These are phyloP conservation scores for Euzophera pinguis DNA, from an alignment of 2,888 invertebrate genomes.

Conservation along the genomic window DNA sequence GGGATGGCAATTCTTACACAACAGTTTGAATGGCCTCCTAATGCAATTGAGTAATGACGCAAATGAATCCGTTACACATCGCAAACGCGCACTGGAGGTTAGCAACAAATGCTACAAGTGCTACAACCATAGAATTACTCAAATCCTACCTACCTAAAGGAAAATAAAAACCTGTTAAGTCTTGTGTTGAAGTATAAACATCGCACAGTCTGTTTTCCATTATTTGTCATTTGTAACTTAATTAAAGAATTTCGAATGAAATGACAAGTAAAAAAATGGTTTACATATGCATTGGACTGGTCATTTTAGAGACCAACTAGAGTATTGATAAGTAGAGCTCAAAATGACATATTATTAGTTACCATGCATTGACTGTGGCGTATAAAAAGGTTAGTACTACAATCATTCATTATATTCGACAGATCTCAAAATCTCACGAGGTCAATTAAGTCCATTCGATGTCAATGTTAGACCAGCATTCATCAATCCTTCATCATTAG, in stretches of 20 bases:
- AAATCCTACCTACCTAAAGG: background rate
- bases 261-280: background rate
- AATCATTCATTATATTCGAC: too few species aligned
- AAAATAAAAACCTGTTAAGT: background rate
- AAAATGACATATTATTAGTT: background rate
- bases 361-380: too few species aligned
- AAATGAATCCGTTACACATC: conserved; percentile 42
- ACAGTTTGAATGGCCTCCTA: conserved; percentile 48
- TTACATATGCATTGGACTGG: background rate
- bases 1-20: conserved; percentile 27
- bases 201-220: background rate
- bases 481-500: too few species aligned
- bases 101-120: background rate
- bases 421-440: too few species aligned
- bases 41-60: conserved; percentile 54
- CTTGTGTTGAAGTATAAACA: conserved; percentile 5
- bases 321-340: background rate
- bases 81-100: conserved; percentile 6
- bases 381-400: too few species aligned
- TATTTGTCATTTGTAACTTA: conserved; percentile 1
- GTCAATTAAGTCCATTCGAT: too few species aligned
- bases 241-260: background rate
- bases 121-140: background rate
- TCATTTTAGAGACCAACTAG: conserved; percentile 3
- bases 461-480: too few species aligned